Evolutionary conservation across 2,113 vertebrate genomes (phyloP).

Genomic region (Spea multiplicata): DNA sequence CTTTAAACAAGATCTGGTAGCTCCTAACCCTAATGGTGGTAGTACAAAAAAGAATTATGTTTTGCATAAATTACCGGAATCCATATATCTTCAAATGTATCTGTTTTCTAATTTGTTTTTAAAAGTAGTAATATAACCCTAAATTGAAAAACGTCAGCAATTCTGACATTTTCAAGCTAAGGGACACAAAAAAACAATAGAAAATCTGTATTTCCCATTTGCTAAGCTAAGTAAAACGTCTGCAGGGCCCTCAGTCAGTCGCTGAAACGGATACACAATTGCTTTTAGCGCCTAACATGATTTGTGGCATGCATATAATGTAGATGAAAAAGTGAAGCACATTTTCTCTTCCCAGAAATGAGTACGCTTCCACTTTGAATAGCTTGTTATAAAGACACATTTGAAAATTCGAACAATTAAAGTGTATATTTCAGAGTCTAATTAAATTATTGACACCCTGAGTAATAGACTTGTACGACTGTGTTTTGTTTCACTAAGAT

Average conservation of each 20-base stretch:
- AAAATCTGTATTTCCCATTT: slow-evolving; percentile 25
- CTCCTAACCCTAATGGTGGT: no score
- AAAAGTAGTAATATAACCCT: no score
- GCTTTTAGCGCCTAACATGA: slow-evolving; percentile 34
- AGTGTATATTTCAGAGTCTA: slow-evolving; percentile 37
- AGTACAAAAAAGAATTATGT: no score
- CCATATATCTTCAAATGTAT: no score
- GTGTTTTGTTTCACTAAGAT: slow-evolving; percentile 37
- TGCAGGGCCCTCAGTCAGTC: slow-evolving; percentile 31
- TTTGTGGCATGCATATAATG: slow-evolving; percentile 37
- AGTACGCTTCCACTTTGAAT: slow-evolving; percentile 28
- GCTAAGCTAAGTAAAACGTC: slow-evolving; percentile 32
- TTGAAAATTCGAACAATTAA: slow-evolving; percentile 38
- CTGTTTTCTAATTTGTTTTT: no score
- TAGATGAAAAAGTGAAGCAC: slow-evolving; percentile 21
- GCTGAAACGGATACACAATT: slow-evolving; percentile 31
- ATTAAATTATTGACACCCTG: slow-evolving; percentile 42
- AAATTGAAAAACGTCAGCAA: neutral
- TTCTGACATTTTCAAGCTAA: slow-evolving; percentile 13
- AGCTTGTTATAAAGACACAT: slow-evolving; percentile 19
- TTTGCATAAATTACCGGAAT: no score
- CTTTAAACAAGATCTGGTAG: no score
- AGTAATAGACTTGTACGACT: slow-evolving; percentile 32
- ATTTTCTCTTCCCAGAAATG: slow-evolving; percentile 34
- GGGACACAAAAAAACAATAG: slow-evolving; percentile 11